phyloP scores from a whole-genome alignment of 2,888 invertebrate genomes.

The Steromphala cineraria region DNA sequence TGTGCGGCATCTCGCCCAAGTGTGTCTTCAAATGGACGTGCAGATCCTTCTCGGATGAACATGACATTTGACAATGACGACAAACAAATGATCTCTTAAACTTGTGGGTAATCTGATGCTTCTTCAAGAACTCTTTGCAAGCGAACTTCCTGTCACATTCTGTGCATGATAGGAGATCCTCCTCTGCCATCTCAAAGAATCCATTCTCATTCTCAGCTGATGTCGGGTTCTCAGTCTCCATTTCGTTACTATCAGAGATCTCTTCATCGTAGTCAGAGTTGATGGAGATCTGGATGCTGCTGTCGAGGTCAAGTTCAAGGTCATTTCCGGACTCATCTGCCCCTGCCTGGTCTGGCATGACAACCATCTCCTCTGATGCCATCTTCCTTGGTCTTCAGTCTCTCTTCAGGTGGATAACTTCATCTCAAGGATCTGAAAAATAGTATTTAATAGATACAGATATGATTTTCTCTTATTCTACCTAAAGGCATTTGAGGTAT shows the following conservation, averaged over 20 bases:
- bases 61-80: neutral
- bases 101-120: neutral
- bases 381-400: neutral
- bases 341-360: neutral
- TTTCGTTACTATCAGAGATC: neutral
- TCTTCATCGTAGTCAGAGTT: constrained; percentile 3
- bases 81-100: constrained; percentile 10
- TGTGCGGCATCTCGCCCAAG: neutral
- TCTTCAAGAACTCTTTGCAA: neutral
- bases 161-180: neutral
- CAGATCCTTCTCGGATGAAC: neutral
- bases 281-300: constrained; percentile 1
- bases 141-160: neutral
- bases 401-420: too few species aligned
- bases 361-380: neutral
- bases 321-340: neutral
- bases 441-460: too few species aligned
- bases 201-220: neutral
- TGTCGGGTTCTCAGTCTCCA: neutral
- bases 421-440: too few species aligned
- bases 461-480: too few species aligned
- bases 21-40: neutral
- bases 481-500: too few species aligned
- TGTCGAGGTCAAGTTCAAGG: neutral
- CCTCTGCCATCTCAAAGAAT: neutral